A percentile compares a stretch with the other conserved stretches of the same genome.
Conservation (phyloP, 2,797 vertebrate genomes). For the Sebastes flavidus region DNA sequence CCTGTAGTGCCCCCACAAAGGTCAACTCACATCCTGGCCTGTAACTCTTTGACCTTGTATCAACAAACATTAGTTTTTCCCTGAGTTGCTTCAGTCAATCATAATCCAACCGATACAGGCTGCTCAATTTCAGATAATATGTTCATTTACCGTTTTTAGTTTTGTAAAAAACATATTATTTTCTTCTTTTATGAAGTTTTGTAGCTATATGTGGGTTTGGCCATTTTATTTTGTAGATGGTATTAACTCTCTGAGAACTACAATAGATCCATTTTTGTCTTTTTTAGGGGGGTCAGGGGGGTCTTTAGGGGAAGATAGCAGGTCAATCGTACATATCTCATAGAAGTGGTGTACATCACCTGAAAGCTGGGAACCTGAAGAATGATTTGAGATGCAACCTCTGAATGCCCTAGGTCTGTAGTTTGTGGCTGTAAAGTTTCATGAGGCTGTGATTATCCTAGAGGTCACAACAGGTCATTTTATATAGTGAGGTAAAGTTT, state of each 20-base stretch:
- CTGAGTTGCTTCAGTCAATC: not conserved
- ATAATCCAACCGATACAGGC: not conserved
- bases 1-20: not conserved
- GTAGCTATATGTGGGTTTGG: not conserved
- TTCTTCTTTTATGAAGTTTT: not conserved
- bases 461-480: too few species aligned
- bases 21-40: not conserved
- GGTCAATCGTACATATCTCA: fast-evolving
- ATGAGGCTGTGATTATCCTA: too few species aligned
- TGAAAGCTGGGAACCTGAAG: too few species aligned
- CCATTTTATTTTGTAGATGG: not conserved
- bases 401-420: too few species aligned
- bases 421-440: too few species aligned
- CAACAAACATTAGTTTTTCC: not conserved
- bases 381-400: too few species aligned
- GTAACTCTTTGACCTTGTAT: not conserved
- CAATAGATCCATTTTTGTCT: too few species aligned
- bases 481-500: too few species aligned
- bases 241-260: too few species aligned
- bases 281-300: too few species aligned
- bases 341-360: too few species aligned
- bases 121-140: not conserved
- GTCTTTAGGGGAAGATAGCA: too few species aligned
- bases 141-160: not conserved
- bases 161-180: not conserved